These are phyloP conservation scores for Drosophila watanabei DNA, from an alignment of 1,140 invertebrate genomes.

Conservation along the genomic window DNA sequence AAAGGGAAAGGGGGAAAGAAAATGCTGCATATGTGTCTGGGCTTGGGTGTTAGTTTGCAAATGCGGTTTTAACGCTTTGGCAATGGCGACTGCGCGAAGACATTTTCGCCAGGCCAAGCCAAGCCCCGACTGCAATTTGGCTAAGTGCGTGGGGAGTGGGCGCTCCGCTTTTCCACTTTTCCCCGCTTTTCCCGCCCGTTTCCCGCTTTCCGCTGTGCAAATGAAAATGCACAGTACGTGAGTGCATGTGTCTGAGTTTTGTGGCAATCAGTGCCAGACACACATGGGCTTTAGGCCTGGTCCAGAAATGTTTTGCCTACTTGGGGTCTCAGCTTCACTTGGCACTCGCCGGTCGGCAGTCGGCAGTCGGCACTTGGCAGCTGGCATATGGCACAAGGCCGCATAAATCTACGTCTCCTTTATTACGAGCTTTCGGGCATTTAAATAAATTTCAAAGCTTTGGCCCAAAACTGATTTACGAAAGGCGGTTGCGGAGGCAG, in stretches of 20 bases:
- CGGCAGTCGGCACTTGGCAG: constrained; percentile 50
- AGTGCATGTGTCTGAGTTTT: constrained; percentile 26
- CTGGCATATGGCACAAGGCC: constrained; percentile 62
- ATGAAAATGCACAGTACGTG: constrained; percentile 64
- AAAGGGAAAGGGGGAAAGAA: neutral
- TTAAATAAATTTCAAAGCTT: constrained; percentile 82
- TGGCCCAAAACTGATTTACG: constrained; percentile 73
- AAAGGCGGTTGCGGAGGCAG: constrained; percentile 31
- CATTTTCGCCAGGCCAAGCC: constrained; percentile 66
- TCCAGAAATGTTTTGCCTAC: constrained; percentile 62
- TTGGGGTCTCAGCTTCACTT: constrained; percentile 38
- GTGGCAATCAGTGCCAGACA: constrained; percentile 71
- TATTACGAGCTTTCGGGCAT: constrained; percentile 81
- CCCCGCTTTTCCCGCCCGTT: neutral
- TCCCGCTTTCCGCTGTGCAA: constrained; percentile 27
- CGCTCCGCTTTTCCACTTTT: constrained; percentile 1
- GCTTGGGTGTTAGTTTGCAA: constrained; percentile 68
- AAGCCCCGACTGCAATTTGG: constrained; percentile 76
- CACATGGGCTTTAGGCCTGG: constrained; percentile 67
- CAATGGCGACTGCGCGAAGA: constrained; percentile 72
- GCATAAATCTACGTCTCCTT: constrained; percentile 77
- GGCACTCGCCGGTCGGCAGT: constrained; percentile 46
- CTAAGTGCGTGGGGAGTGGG: constrained; percentile 69
- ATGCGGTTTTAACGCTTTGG: constrained; percentile 79
- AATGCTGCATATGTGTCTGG: constrained; percentile 23